phyloP scores from a whole-genome alignment of 2,797 vertebrate species.

The Anabacerthia variegaticeps region DNA sequence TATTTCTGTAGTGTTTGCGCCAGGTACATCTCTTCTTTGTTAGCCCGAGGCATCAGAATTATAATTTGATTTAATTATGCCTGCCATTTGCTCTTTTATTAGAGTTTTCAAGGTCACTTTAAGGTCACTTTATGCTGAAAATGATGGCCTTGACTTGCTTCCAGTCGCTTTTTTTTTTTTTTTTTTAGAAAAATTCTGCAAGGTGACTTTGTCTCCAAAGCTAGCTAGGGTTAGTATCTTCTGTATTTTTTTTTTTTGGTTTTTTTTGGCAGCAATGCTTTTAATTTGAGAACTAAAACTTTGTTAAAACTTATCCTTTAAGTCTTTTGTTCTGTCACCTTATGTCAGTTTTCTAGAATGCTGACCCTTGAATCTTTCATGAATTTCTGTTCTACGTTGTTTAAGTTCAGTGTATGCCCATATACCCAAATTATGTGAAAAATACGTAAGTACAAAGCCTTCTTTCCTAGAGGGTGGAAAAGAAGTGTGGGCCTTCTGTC shows the following conservation, averaged over 20 bases:
- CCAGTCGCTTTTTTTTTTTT: neutral
- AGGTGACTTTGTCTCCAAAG: neutral
- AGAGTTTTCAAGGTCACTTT: neutral
- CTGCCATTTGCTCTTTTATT: neutral
- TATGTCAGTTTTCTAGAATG: neutral
- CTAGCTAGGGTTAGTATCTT: neutral
- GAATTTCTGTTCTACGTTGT: neutral
- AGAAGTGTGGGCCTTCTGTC: neutral
- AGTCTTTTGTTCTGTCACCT: neutral
- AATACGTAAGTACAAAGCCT: neutral
- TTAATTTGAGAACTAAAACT: neutral
- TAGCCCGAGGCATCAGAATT: accelerated
- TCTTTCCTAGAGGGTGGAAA: neutral
- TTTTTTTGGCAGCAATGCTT: neutral
- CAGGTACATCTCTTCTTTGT: neutral
- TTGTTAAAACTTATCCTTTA: neutral
- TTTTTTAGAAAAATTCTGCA: neutral
- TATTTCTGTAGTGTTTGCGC: neutral
- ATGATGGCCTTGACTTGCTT: neutral
- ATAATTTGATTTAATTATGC: neutral
- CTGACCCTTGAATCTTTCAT: neutral
- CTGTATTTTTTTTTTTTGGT: neutral
- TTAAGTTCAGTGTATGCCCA: neutral
- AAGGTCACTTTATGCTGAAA: neutral
- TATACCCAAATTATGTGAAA: neutral